Conservation (phyloP, 2,797 vertebrate genomes). For the Cossypha heuglini region DNA sequence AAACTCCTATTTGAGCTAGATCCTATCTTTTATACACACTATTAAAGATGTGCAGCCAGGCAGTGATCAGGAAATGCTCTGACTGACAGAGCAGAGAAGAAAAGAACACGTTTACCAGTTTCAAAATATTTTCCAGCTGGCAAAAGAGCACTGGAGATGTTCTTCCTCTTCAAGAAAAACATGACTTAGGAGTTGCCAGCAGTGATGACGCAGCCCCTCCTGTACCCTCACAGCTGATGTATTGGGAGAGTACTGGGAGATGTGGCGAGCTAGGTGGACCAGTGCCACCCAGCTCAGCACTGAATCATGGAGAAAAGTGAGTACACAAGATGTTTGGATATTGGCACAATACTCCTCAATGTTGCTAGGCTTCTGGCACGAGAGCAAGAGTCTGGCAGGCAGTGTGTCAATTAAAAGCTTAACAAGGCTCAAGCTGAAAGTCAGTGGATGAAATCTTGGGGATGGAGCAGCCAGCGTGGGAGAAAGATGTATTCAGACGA, state of each 20-base stretch:
- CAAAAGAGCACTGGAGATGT: neutral
- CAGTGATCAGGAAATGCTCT: neutral
- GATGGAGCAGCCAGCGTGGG: neutral
- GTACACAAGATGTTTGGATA: fast-evolving
- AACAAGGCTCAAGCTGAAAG: neutral
- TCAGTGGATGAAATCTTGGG: neutral
- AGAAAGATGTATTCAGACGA: neutral
- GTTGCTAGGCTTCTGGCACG: neutral
- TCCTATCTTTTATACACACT: neutral
- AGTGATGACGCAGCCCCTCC: neutral
- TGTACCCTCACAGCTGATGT: neutral
- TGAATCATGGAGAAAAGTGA: neutral
- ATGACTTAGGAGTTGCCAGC: neutral
- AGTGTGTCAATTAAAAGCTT: neutral
- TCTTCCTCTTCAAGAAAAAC: neutral
- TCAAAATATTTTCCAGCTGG: neutral
- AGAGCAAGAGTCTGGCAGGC: neutral
- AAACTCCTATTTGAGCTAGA: neutral
- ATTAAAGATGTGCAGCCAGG: neutral
- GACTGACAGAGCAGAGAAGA: neutral
- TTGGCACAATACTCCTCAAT: neutral
- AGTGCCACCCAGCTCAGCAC: neutral
- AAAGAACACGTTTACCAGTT: neutral
- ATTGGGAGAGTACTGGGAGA: neutral
- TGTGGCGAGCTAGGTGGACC: neutral